Evolutionary conservation across 92 coral and sea anemone species (phyloP).

Genomic region (Paramuricea clavata): DNA sequence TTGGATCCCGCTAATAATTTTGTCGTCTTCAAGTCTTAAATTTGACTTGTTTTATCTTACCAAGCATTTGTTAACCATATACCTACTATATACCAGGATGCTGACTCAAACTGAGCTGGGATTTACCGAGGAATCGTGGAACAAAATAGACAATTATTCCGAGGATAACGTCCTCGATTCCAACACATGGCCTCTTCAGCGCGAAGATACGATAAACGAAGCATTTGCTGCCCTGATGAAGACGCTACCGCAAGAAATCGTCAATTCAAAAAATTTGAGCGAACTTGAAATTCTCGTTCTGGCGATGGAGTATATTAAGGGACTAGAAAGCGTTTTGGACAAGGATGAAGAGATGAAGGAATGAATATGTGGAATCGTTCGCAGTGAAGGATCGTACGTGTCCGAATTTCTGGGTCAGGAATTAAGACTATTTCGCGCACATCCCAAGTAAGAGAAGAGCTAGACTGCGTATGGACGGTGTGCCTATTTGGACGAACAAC

Average conservation of each 20-base stretch:
- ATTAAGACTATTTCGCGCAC: not conserved
- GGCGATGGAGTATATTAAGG: conserved; percentile 46
- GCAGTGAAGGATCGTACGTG: not conserved
- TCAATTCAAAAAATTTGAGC: conserved; percentile 33
- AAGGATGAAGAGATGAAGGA: not conserved
- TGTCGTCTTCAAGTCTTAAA: not conserved
- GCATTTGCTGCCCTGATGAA: conserved; percentile 35
- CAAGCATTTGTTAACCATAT: not conserved
- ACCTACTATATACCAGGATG: not conserved
- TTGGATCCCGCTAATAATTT: not conserved
- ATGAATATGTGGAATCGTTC: not conserved
- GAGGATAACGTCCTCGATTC: conserved; percentile 11
- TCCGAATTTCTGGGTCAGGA: not conserved
- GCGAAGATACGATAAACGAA: conserved; percentile 41
- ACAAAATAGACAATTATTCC: not conserved
- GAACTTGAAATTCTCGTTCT: conserved; percentile 37
- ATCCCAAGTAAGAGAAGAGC: no score
- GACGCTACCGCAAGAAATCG: conserved; percentile 33
- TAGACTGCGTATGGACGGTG: no score
- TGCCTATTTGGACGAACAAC: no score
- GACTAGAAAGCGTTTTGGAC: conserved; percentile 40
- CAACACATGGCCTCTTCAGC: conserved; percentile 36
- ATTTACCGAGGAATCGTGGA: conserved; percentile 18
- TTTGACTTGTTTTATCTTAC: not conserved
- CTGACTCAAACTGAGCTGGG: conserved; percentile 21